Base-by-base conservation (phyloP, 2,797 vertebrate genomes). In the Propithecus perrieri region DNA sequence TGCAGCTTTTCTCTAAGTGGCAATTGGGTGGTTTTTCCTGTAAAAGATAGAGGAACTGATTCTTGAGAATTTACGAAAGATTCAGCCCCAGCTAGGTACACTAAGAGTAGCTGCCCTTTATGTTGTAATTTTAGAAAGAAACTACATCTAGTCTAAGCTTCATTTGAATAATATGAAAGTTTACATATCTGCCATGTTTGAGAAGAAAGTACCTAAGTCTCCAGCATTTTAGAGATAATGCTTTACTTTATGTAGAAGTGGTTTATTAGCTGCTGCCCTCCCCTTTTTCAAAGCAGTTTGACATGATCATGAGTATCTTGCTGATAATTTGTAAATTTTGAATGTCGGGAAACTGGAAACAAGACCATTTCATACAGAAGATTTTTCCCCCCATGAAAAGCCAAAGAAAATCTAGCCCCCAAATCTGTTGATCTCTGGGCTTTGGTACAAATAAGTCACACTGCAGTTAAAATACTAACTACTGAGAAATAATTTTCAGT, bases 21-120 rank as follows among this genome's bases (percentile, higher is more conserved):
- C 69, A 81, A 50, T 90, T 92, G 92, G 90, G 97, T 97, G 97
- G 95, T 97, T 98, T 97, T 98, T 98, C 97, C 97, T 97, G 97
- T 97, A 97, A 97, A 91, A 97, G 96, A 97, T 85, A 97, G 97
- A 97, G 98, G 97, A 98, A 98, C 97, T 97, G 97, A 97, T 97
- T 98, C 97, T 98, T 86, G 86, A 98, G 94, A 98, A 97, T 89
- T 96, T 93, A 97, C 94, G 14, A 95, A 97, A 94, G 91, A 90
- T 78, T 91, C 81, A 95, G 24, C 86, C 76, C 85, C 30, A 92
- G 67, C 69, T 22, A 91, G 86, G 88, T 89, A 55, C 81, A 20
- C 9, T 6, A 46, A 84, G 94, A 84, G 61, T 69, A 71, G 87
- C 85, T 96, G 91, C 89, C 87, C 97, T 97, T 95, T 95, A n/a